Conservation (phyloP, 1,140 invertebrate genomes). For the Zaprionus inermis region DNA sequence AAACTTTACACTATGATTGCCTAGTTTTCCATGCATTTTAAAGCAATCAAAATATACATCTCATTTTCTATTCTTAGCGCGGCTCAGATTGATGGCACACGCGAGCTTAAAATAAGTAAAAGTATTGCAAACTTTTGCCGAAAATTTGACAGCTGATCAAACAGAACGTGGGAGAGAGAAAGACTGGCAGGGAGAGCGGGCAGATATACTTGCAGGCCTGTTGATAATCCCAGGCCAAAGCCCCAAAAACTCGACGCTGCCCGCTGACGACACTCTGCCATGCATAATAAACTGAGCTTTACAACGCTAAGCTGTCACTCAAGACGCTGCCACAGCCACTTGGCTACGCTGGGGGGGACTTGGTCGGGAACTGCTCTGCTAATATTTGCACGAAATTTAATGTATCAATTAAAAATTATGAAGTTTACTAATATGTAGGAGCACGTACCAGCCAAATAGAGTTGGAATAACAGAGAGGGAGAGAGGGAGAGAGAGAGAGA, state of each 20-base stretch:
- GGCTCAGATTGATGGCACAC: slow-evolving; percentile 22
- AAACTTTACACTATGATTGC: neutral
- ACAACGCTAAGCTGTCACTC: slow-evolving; percentile 80
- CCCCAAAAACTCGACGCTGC: slow-evolving; percentile 19
- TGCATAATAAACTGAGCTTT: slow-evolving; percentile 80
- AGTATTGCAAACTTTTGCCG: slow-evolving; percentile 30
- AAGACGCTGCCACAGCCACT: slow-evolving; percentile 35
- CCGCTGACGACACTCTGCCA: no score
- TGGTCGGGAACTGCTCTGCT: slow-evolving; percentile 46
- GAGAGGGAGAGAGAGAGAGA: neutral
- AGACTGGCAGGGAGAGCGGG: neutral
- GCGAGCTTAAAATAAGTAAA: slow-evolving; percentile 18
- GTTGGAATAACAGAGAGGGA: neutral
- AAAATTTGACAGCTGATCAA: slow-evolving; percentile 44
- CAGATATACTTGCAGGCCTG: slow-evolving; percentile 26
- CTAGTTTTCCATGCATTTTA: neutral
- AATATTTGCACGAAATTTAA: slow-evolving; percentile 83
- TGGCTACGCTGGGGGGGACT: slow-evolving; percentile 3
- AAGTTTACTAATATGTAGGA: slow-evolving; percentile 84
- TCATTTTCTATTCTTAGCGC: neutral
- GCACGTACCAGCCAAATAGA: slow-evolving; percentile 65
- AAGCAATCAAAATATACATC: slow-evolving; percentile 26
- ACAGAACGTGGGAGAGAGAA: slow-evolving; percentile 14
- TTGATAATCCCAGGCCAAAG: slow-evolving; percentile 57
- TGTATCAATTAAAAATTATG: slow-evolving; percentile 85